Evolutionary conservation across 2,113 vertebrate genomes (phyloP), one percentile per base, ranked within the genome.

Genomic region (Zeus faber): DNA sequence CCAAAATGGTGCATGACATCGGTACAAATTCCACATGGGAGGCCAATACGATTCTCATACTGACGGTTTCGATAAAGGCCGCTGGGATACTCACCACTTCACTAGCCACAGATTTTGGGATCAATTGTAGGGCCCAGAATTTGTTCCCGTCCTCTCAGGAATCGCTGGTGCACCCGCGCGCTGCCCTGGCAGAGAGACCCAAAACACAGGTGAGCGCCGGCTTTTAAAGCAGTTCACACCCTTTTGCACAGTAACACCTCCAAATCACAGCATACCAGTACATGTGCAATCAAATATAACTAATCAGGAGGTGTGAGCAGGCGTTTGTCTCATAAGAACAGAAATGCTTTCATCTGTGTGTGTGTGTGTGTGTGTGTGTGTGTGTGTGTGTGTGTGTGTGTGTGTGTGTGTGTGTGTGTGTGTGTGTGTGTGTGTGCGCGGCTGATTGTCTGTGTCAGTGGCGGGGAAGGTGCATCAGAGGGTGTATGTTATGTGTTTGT

Each of bases 401-500:
- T 43, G 48, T 49, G 56, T 57, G 22, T 37, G 27, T 21, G 17
- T 33, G 48, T 33, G 27, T 33, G 16, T 5, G 26, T 46, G 44
- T 23, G 21, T 23, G 43, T 13, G 18, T 13, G 43, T 40, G 20
- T 40, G 25, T 52, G 49, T 14, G 50, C 4, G 39, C 10, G 8
- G 6, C 33, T 40, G 14, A n/a, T 21, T 53, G 22, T 54, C n/a
- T 49, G 47, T 49, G 24, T 49, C 10, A 25, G 44, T 25, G 44
- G 11, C 10, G 18, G n/a, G 33, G 21, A 14, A 24, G 23, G 46
- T 76, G 71, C 73, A 46, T 67, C 49, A 57, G 58, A 37, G 67
- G 76, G 77, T 64, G 58, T 74, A 72, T 74, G 76, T 75, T 74
- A 58, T 69, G 67, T 73, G 72, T 83, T 80, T 82, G 72, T 82